Conservation (phyloP, 2,113 vertebrate species). For the Monopterus albus region DNA sequence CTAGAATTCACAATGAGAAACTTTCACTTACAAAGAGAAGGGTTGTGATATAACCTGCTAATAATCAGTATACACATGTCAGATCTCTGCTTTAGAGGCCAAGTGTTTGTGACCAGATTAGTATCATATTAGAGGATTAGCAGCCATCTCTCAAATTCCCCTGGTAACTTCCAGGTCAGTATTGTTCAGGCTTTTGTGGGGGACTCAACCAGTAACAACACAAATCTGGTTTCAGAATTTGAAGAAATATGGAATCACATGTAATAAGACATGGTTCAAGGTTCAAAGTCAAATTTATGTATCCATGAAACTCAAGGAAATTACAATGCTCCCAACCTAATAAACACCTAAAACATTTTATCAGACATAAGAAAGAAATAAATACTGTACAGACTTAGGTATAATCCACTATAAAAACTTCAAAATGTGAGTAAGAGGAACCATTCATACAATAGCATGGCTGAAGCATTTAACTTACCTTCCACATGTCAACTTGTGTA, state of each 20-base stretch:
- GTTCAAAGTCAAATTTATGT: constrained; percentile 5
- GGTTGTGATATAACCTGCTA: constrained; percentile 6
- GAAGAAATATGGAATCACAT: constrained; percentile 19
- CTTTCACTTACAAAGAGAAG: background rate
- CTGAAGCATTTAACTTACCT: constrained; percentile 21
- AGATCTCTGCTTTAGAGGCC: constrained; percentile 41
- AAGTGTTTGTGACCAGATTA: constrained; percentile 65
- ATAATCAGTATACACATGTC: constrained; percentile 33
- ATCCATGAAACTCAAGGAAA: constrained; percentile 5
- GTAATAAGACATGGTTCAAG: constrained; percentile 4
- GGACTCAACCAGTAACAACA: constrained; percentile 33
- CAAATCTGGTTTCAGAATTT: constrained; percentile 32
- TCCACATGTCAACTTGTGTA: constrained; percentile 17
- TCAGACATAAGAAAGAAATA: background rate
- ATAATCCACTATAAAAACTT: background rate
- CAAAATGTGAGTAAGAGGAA: background rate
- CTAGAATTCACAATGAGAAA: constrained; percentile 8
- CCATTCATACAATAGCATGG: background rate
- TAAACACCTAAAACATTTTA: too few relatives aligned
- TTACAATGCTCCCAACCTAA: background rate
- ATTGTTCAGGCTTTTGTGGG: constrained; percentile 44
- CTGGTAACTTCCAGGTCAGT: constrained; percentile 39
- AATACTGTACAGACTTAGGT: background rate
- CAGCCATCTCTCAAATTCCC: constrained; percentile 40
- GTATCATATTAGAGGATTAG: constrained; percentile 67